Base-by-base conservation (phyloP, 2,888 invertebrate species). In the Sthenelais limicola region DNA sequence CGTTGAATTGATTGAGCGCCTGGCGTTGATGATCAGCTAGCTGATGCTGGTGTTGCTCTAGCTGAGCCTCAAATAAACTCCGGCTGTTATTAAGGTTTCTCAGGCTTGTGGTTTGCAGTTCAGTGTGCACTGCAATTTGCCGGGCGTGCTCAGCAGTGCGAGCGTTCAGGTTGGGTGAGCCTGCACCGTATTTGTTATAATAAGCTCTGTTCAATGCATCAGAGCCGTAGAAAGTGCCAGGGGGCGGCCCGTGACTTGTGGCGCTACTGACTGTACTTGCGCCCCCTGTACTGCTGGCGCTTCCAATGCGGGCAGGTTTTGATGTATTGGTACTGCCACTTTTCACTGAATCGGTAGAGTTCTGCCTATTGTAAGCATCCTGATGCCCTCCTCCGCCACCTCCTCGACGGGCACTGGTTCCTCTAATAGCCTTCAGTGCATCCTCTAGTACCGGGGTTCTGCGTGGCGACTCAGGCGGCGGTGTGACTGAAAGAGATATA, bases 31-130 rank as follows among this genome's bases (percentile, higher is more conserved):
- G 83, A 33, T 83, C 80, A 15, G 80, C 66, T 15, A 85, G 73
- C 58, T 80, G 74, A 26, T 80, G 81, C 69, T 85, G 85, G 28
- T 85, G 84, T 3, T 84, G 80, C 70, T 84, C 82, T 28, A 85
- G 76, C 52, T 78, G 77, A 38, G 76, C 74, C 76, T 86, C 86
- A 80, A 86, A 86, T 71, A 85, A 76, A 68, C 77, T 83, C 24
- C 82, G 78, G 72, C 85, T 85, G 74, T 79, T 83, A 28, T 76
- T 82, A 66, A 83, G 70, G 73, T 84, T 85, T 32, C 80, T 78
- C 62, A 84, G 73, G 71, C 84, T 85, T 66, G 79, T 79, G 62
- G 82, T 80, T 71, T 82, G 81, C 38, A 84, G 73, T 38, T 81
- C 80, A 9, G 73, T 51, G 77, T 77, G 54, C 73, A 73, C 62